Evolutionary conservation across 2,797 vertebrate species (phyloP), one percentile per base, ranked within the genome.

Genomic region (Bufotes viridis): DNA sequence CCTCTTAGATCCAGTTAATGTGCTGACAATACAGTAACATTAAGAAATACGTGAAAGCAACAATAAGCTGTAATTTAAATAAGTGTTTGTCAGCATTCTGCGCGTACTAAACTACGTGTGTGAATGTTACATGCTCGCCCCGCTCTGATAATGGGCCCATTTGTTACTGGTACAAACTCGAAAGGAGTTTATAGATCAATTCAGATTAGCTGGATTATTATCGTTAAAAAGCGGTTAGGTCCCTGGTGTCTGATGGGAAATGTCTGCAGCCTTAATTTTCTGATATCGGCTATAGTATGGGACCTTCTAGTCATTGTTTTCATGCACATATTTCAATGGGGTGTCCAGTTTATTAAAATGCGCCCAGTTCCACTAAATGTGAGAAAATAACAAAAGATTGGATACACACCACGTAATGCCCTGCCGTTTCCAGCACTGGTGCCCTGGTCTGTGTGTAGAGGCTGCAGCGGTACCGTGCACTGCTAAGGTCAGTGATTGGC

Each of bases 31-130:
- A 81, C 80, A 51, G 20, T 42, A 65, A 81, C 80, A 81, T 81
- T 65, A 81, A 67, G 80, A 20, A 76, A 42, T 85, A 85, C 26
- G 65, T 60, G 75, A 53, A 85, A 49, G 83, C 72, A 63, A 51
- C 78, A 69, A 87, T 87, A 60, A 81, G 34, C 65, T 14, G 49
- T 11, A 72, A 81, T 87, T 72, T 87, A 58, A 87, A 81, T 87
- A 26, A 1, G 90, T 88, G 78, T 90, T 61, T 81, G n/a, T 65
- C 57, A 53, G 78, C 93, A 91, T 92, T 51, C 61, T 89, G 85
- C 90, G 65, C 90, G 87, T 90, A 74, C 67, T 72, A 58, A 86
- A 87, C 49, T 57, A 78, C 67, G 61, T 60, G 63, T 24, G 61
- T 78, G 53, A 76, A 85, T 74, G 82, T 84, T 85, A 72, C 74